These are phyloP conservation scores for Neoseiulus cucumeris DNA, from an alignment of 1,140 invertebrate genomes.

Conservation along the genomic window DNA sequence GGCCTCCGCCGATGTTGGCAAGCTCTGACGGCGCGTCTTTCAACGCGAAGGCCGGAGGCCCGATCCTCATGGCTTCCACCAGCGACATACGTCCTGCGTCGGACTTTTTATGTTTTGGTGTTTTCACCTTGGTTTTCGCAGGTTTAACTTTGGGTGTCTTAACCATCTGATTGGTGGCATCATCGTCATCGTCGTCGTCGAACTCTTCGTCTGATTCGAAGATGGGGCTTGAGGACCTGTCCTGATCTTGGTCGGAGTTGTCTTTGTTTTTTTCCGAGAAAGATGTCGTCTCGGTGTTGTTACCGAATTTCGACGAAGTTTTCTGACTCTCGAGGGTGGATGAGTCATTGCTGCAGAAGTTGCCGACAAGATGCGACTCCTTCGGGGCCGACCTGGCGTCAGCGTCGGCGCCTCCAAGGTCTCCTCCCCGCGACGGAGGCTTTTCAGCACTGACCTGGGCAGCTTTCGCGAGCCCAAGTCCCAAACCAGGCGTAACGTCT, in stretches of 20 bases:
- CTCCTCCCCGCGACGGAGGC: neutral
- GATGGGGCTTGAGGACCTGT: slow-evolving; percentile 76
- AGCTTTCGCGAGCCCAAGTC: slow-evolving; percentile 56
- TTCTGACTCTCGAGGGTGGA: neutral
- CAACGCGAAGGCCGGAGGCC: neutral
- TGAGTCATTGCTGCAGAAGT: slow-evolving; percentile 1
- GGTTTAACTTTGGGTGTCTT: slow-evolving; percentile 6
- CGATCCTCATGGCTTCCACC: neutral
- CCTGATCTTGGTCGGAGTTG: slow-evolving; percentile 35
- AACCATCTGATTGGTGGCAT: slow-evolving; percentile 14
- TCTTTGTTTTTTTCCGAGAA: slow-evolving; percentile 22
- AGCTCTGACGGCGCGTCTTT: slow-evolving; percentile 25
- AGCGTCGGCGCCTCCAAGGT: neutral
- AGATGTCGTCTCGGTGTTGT: slow-evolving; percentile 17
- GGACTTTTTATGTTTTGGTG: slow-evolving; percentile 9
- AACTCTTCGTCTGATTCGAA: slow-evolving; percentile 85
- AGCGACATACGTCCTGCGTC: slow-evolving; percentile 20
- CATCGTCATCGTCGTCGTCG: slow-evolving; percentile 30
- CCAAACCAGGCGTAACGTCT: slow-evolving; percentile 58
- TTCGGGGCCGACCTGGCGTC: slow-evolving; percentile 26
- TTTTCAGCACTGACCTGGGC: slow-evolving; percentile 18
- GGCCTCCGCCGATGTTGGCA: slow-evolving; percentile 38
- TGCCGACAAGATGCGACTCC: slow-evolving; percentile 37
- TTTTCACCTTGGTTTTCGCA: slow-evolving; percentile 17
- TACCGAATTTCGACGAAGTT: slow-evolving; percentile 12